Conservation (phyloP, 2,113 vertebrate species). For the Phycodurus eques region DNA sequence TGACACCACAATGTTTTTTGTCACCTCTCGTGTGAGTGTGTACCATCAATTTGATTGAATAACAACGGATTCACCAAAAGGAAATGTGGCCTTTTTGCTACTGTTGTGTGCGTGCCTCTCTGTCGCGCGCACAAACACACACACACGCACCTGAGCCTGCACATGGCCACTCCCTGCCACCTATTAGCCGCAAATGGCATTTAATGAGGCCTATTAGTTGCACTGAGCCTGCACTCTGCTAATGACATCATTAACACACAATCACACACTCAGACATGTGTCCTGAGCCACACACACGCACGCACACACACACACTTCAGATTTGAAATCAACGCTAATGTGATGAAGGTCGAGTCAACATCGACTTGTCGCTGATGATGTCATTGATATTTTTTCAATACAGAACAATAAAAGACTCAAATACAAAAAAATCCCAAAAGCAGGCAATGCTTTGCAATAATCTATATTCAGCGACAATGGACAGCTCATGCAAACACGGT, state of each 20-base stretch:
- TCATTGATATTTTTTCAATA: too few relatives aligned
- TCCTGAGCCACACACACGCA: conserved; percentile 7
- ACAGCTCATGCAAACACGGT: too few relatives aligned
- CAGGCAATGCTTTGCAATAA: neutral
- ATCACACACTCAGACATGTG: conserved; percentile 23
- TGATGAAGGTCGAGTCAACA: too few relatives aligned
- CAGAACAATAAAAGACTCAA: too few relatives aligned
- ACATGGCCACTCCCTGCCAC: conserved; percentile 69
- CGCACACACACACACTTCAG: neutral
- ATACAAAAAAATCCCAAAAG: too few relatives aligned
- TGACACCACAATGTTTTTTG: conserved; percentile 55
- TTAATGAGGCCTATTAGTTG: conserved; percentile 78
- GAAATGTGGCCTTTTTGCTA: conserved; percentile 58
- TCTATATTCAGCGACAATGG: neutral
- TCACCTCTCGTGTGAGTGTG: conserved; percentile 58
- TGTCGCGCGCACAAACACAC: neutral
- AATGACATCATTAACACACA: conserved; percentile 63
- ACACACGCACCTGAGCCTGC: neutral
- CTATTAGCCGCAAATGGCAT: conserved; percentile 79
- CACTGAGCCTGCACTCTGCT: conserved; percentile 50
- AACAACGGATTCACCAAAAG: conserved; percentile 65
- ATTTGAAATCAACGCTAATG: too few relatives aligned
- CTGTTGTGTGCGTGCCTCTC: conserved; percentile 20
- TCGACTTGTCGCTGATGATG: too few relatives aligned
- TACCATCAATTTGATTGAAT: conserved; percentile 59